Conservation (phyloP, 1,140 invertebrate genomes). For the Acyrthosiphon pisum region DNA sequence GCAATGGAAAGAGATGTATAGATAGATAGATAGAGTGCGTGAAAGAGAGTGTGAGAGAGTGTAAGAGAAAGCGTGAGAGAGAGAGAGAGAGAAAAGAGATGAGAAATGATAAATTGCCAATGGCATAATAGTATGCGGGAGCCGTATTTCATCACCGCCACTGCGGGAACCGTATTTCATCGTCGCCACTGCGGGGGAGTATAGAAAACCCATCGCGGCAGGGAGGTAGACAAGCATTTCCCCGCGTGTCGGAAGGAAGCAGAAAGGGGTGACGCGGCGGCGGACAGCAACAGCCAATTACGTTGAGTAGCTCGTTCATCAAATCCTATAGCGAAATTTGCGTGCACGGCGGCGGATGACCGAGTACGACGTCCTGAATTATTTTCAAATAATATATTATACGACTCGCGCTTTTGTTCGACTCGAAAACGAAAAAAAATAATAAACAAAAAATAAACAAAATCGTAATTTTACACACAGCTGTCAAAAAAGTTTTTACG, state of each 20-base stretch:
- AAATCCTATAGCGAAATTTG: slow-evolving; percentile 15
- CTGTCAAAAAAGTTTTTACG: slow-evolving; percentile 30
- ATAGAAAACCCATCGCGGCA: not conserved
- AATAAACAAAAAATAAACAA: not conserved
- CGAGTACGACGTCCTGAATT: slow-evolving; percentile 25
- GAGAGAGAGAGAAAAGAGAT: not conserved
- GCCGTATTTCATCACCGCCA: slow-evolving; percentile 40
- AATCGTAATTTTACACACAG: slow-evolving; percentile 21
- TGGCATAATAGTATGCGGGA: slow-evolving; percentile 44
- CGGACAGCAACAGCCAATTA: slow-evolving; percentile 37
- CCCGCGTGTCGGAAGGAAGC: not conserved
- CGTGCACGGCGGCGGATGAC: not conserved
- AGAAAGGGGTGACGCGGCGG: not conserved
- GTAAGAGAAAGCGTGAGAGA: not conserved
- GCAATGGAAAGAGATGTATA: not conserved
- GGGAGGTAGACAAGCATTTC: not conserved
- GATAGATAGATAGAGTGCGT: too few relatives aligned
- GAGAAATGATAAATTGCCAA: slow-evolving; percentile 52
- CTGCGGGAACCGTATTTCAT: slow-evolving; percentile 1
- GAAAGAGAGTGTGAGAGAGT: too few relatives aligned
- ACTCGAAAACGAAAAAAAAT: not conserved
- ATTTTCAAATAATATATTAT: slow-evolving; percentile 26
- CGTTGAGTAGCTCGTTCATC: slow-evolving; percentile 50
- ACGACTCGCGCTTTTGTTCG: not conserved
- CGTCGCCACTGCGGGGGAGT: not conserved